A percentile compares a stretch with the other conserved stretches of the same genome.
Conservation (phyloP, 2,113 vertebrate genomes). For the Picathartes gymnocephalus region DNA sequence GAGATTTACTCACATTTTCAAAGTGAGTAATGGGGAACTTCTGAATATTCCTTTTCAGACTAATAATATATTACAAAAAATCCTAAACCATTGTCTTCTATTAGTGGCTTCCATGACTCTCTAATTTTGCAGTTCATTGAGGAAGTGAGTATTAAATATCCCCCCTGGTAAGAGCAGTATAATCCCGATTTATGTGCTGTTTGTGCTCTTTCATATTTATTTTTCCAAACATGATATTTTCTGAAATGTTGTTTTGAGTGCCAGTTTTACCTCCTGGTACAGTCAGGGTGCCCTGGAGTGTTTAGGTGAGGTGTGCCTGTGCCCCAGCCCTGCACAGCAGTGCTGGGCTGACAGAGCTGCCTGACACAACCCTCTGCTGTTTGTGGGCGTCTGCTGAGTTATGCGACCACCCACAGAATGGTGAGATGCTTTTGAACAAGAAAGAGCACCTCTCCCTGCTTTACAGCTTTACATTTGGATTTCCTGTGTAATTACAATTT, state of each 20-base stretch:
- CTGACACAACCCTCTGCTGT: neutral
- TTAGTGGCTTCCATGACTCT: neutral
- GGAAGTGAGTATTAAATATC: neutral
- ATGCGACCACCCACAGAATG: neutral
- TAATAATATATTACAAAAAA: neutral
- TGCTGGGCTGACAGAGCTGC: neutral
- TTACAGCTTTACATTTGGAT: constrained; percentile 16
- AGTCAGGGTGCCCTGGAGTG: neutral
- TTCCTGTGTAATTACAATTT: constrained; percentile 33
- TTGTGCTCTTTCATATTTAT: neutral
- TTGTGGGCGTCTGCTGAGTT: neutral
- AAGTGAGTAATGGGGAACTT: neutral
- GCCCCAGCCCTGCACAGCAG: neutral
- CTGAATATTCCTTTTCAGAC: neutral
- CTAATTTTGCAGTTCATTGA: neutral
- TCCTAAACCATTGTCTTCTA: neutral
- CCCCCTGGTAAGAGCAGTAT: neutral
- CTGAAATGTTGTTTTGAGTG: neutral
- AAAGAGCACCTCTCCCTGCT: constrained; percentile 15
- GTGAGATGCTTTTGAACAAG: constrained; percentile 29
- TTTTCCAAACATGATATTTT: neutral
- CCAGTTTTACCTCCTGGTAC: neutral
- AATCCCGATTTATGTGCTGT: neutral
- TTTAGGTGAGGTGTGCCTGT: neutral
- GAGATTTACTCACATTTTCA: neutral